Evolutionary conservation across 2,113 vertebrate genomes (phyloP).

Genomic region (Gallinago undulata): DNA sequence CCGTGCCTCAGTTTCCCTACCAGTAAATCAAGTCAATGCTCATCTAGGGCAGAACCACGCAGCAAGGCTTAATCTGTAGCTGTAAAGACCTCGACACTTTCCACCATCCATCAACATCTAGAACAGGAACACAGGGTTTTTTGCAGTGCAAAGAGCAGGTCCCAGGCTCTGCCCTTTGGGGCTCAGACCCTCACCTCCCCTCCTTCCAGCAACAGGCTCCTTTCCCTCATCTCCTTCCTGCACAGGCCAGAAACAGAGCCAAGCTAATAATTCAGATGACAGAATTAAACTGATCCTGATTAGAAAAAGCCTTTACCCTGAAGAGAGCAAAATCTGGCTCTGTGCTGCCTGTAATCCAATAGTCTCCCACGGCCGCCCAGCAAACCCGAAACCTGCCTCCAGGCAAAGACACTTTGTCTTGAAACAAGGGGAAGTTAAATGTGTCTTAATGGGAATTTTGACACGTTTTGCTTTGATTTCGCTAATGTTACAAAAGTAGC

Average conservation of each 20-base stretch:
- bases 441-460: conserved; percentile 64
- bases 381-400: conserved; percentile 18
- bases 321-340: conserved; percentile 41
- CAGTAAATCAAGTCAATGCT: not conserved
- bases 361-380: not conserved
- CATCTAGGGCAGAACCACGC: not conserved
- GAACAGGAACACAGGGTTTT: not conserved
- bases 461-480: conserved; percentile 69
- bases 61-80: not conserved
- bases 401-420: conserved; percentile 55
- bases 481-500: conserved; percentile 51
- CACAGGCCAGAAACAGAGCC: conserved; percentile 13
- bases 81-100: not conserved
- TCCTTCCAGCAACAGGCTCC: not conserved
- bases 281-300: conserved; percentile 70
- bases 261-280: conserved; percentile 60
- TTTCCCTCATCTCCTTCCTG: conserved; percentile 14
- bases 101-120: not conserved
- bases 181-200: not conserved
- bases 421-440: conserved; percentile 52
- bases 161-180: not conserved
- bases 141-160: not conserved
- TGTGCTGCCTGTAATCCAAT: conserved; percentile 55
- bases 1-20: not conserved
- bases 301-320: conserved; percentile 47